Percentiles rank a stretch among this genome's conserved stretches.
phyloP scores from a whole-genome alignment of 2,888 invertebrate genomes.

The Torymus aiolomorphi region DNA sequence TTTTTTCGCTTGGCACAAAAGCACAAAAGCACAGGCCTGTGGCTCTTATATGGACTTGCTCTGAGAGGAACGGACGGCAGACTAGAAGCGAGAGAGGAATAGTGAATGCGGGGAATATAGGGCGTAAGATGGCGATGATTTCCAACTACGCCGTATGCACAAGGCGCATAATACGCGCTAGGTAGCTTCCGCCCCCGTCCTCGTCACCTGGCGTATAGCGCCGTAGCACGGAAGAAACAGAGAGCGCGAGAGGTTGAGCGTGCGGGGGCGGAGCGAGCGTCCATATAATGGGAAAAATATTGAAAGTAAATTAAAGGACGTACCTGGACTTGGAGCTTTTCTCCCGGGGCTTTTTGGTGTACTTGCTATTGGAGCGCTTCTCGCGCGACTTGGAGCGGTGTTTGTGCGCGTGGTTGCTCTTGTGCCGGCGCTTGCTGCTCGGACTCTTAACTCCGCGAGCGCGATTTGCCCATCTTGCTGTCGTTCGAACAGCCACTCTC shows the following conservation, averaged over 20 bases:
- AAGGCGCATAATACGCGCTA: neutral
- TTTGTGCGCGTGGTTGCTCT: constrained; percentile 90
- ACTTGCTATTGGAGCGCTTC: constrained; percentile 83
- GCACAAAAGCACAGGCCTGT: no score
- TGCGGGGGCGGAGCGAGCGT: neutral
- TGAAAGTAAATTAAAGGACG: constrained; percentile 34
- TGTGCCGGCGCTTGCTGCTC: constrained; percentile 84
- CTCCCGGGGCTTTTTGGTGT: constrained; percentile 84
- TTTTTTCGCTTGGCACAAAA: no score
- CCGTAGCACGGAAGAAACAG: neutral
- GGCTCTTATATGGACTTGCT: no score
- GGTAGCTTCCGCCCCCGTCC: no score
- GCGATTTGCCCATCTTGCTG: constrained; percentile 84
- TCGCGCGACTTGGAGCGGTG: constrained; percentile 88
- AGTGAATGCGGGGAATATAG: constrained; percentile 7
- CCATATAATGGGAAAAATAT: neutral
- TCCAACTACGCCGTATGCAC: constrained; percentile 19
- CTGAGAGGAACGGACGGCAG: neutral
- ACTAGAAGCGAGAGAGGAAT: no score
- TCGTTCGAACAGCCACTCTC: constrained; percentile 35
- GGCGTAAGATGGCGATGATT: constrained; percentile 47
- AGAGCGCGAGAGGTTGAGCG: neutral
- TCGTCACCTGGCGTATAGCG: neutral
- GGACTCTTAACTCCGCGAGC: constrained; percentile 89
- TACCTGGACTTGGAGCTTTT: constrained; percentile 85